These are phyloP conservation scores for Pterostichus niger DNA, from an alignment of 2,888 invertebrate species.

Conservation along the genomic window DNA sequence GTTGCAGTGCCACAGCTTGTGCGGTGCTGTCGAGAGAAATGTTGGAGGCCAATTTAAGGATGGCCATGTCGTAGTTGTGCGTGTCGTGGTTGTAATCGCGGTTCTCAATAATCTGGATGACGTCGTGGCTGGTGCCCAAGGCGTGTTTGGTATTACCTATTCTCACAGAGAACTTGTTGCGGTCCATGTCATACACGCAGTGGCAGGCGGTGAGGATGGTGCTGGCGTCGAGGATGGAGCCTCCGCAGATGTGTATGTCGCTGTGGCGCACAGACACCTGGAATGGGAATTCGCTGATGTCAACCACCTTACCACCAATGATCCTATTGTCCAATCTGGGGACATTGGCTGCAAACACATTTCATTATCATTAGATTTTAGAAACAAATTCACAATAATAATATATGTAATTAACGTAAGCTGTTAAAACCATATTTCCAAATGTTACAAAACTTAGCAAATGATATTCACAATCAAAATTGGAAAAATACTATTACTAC, in stretches of 20 bases:
- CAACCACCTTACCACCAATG: constrained; percentile 6
- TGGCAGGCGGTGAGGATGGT: constrained; percentile 44
- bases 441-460: no score
- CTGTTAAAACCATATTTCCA: no score
- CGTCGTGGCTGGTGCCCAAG: background rate
- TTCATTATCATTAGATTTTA: no score
- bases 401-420: no score
- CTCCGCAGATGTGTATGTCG: no score
- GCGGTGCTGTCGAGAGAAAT: background rate
- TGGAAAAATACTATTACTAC: no score
- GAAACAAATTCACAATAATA: no score
- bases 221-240: constrained; percentile 34
- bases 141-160: no score
- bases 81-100: constrained; percentile 10
- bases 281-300: constrained; percentile 15
- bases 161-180: background rate
- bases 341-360: no score
- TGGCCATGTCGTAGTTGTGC: constrained; percentile 33
- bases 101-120: background rate
- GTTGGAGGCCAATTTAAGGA: no score
- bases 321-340: constrained; percentile 16
- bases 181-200: constrained; percentile 43
- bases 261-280: no score
- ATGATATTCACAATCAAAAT: no score
- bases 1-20: background rate